Conservation (phyloP, 1,140 invertebrate genomes). For the Scaptomyza pallida region DNA sequence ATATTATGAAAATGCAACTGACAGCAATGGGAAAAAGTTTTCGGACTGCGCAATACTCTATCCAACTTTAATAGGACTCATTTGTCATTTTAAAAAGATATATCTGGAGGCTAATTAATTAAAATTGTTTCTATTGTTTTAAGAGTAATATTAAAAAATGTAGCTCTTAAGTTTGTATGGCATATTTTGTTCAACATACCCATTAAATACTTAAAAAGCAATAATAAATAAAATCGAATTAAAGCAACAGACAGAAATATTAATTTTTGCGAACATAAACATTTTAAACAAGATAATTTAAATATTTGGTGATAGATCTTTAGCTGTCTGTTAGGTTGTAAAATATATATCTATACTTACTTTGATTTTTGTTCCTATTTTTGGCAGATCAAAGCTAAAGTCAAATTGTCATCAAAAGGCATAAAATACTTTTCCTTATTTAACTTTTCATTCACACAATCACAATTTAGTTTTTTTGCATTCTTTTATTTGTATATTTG, state of each 20-base stretch:
- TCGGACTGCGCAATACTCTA: not conserved
- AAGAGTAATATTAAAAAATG: too few species aligned
- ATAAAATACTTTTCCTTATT: too few species aligned
- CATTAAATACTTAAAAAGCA: not conserved
- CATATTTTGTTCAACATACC: not conserved
- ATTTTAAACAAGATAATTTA: not conserved
- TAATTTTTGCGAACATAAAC: not conserved
- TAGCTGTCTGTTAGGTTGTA: not conserved
- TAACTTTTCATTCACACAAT: too few species aligned
- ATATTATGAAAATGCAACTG: not conserved
- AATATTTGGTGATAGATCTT: too few species aligned
- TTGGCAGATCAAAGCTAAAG: too few species aligned
- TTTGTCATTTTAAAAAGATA: not conserved
- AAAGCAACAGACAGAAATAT: not conserved
- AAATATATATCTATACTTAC: not conserved
- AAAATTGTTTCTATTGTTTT: not conserved
- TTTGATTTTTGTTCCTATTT: not conserved
- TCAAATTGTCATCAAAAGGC: too few species aligned
- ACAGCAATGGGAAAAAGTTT: not conserved
- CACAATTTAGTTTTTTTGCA: slow-evolving; percentile 17
- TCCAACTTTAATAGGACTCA: not conserved
- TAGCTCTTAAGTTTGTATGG: not conserved
- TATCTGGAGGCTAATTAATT: not conserved
- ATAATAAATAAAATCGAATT: not conserved
- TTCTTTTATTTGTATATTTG: slow-evolving; percentile 33